Evolutionary conservation across 2,888 invertebrate genomes (phyloP), one percentile per base, ranked within the genome.

Genomic region (Epistrophe eligans): DNA sequence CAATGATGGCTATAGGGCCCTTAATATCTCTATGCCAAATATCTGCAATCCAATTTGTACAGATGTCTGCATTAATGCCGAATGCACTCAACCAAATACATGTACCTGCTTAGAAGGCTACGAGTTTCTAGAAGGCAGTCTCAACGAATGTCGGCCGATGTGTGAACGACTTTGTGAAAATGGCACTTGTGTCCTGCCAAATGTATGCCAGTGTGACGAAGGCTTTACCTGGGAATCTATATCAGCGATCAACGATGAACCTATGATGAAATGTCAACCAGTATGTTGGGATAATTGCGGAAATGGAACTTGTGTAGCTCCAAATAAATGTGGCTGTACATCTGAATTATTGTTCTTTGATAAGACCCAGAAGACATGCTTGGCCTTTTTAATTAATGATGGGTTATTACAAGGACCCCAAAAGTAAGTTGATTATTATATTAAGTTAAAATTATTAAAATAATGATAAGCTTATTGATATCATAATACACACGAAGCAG

Each of bases 31-130:
- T 4, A 88, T 85, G 2, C 92, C 92, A 0, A 89, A 92, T 57
- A 76, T 89, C 11, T 92, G 92, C 38, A 89, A 88, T 8, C 73
- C 92, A 0, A 82, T 89, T 28, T 92, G 92, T 67, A 79, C 88
- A n/a, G 82, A 90, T 17, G 89, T 88, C 6, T 92, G 92, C 80
- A 90, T 92, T 32, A 92, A 92, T 85, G 90, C 92, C 48, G 90
- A 93, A 55, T 95, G 95, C 89, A 93, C 93, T 6, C 93, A 93
- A 0, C 95, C 95, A 0, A 94, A 95, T 79, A 92, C 93, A 0
- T 95, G 95, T 84, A 90, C 91, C n/a, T 95, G 95, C 88, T 88
- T 92, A 13, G 89, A 90, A 1, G 93, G 93, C 1, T 94, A 93
- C 90, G 88, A 88, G 6, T 90, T 90, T 52, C 24, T 92, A 0